Base-by-base conservation (phyloP, 2,797 vertebrate genomes). In the Cephalopachus bancanus region DNA sequence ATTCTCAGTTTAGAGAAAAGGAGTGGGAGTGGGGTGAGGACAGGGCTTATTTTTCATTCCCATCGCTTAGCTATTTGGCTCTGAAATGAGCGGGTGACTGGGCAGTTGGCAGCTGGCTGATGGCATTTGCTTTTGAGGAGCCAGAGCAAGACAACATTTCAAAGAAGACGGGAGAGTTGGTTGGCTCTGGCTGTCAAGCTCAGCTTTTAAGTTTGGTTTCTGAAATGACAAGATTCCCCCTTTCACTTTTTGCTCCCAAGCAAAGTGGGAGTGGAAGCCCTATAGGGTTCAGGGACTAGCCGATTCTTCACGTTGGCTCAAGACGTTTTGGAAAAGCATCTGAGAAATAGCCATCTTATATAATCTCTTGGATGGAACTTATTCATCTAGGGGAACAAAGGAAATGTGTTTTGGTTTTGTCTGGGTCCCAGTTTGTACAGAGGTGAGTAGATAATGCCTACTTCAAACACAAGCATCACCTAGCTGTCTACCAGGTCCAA, bases 1-100 rank as follows among this genome's bases (percentile, higher is more conserved):
- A 83, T 62, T 89, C 37, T 87, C 55, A 59, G 24, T 20, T 87
- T 83, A 76, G 79, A 91, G 72, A 94, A 83, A 91, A 94, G 81
- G n/a, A 65, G 24, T 76, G 57, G 33, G 65, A 79, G 5, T n/a
- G 7, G 17, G 64, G 24, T 55, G 57, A 92, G 57, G 60, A 93
- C 19, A 64, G 12, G 60, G 62, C 59, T 90, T 87, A 26, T 95
- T 83, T 95, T 86, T 94, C 24, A 86, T 15, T 87, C 53, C 20
- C 5, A 6, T 17, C 83, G 72, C 76, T 87, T 91, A 72, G 67
- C 55, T 85, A 0, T 65, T 80, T 85, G 93, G 65, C 86, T 76
- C 37, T 51, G 51, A 78, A 65, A 55, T 74, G 80, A 60, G 44
- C 2, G 10, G 60, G 71, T n/a, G n/a, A 84, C 33, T 94, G 84